Evolutionary conservation across 2,797 vertebrate species (phyloP).

Genomic region (Siniperca undulata): DNA sequence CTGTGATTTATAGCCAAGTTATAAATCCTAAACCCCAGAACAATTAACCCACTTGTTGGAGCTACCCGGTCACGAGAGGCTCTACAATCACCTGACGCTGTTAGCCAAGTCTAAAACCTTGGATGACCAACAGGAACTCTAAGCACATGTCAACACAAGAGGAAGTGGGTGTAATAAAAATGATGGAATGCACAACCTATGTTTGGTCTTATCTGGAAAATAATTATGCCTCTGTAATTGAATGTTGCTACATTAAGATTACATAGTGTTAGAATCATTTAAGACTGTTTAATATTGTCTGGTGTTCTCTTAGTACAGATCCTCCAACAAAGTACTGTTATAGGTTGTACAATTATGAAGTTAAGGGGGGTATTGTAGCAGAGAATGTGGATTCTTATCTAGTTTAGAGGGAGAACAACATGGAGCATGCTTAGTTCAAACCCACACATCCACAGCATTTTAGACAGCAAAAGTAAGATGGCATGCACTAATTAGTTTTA

Average conservation of each 20-base stretch:
- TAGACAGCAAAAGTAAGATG: conserved; percentile 22
- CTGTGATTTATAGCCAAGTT: conserved; percentile 28
- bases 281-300: neutral
- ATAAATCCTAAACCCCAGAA: conserved; percentile 58
- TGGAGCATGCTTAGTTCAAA: conserved; percentile 90
- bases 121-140: conserved; percentile 9
- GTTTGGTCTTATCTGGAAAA: neutral
- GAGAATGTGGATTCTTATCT: conserved; percentile 20
- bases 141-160: neutral
- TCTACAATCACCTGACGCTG: conserved; percentile 57
- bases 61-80: conserved; percentile 30
- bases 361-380: neutral
- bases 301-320: neutral
- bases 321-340: neutral
- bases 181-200: neutral
- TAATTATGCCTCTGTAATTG: neutral
- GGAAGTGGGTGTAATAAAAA: neutral
- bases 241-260: neutral
- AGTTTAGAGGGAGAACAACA: conserved; percentile 54
- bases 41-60: conserved; percentile 63
- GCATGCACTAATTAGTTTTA: neutral
- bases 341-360: neutral
- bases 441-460: conserved; percentile 70
- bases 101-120: conserved; percentile 35
- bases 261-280: neutral